Percentiles rank a stretch among this genome's conserved stretches.
Conservation (phyloP, 1,140 invertebrate species). For the Pseudomyrmex sp. region DNA sequence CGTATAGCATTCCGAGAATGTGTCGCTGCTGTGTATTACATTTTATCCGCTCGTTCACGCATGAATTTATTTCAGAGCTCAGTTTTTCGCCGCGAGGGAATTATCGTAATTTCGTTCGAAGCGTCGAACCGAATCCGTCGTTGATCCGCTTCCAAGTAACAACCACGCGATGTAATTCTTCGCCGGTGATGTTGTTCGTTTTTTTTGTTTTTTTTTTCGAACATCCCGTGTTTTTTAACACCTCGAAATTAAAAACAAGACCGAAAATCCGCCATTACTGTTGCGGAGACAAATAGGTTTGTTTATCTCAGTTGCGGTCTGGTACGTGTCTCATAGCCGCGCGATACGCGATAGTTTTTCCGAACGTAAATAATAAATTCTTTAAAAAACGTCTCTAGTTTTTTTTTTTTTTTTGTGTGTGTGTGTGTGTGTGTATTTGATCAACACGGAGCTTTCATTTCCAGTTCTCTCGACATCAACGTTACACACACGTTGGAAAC, state of each 20-base stretch:
- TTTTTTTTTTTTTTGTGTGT: not conserved
- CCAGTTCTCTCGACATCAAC: not conserved
- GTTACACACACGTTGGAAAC: slow-evolving; percentile 8
- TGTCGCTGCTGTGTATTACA: not conserved
- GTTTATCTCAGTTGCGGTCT: not conserved
- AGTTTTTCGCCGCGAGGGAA: not conserved
- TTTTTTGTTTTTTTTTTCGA: not conserved
- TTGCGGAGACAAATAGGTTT: not conserved
- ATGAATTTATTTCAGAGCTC: slow-evolving; percentile 8
- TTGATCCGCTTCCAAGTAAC: not conserved
- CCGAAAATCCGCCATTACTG: not conserved
- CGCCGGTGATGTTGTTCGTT: no score
- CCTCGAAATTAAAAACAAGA: not conserved
- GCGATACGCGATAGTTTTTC: not conserved
- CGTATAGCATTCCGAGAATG: slow-evolving; percentile 4
- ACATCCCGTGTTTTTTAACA: not conserved
- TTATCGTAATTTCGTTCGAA: not conserved
- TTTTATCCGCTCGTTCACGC: not conserved
- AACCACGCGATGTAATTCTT: not conserved
- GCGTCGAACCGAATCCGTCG: not conserved
- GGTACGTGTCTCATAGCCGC: not conserved
- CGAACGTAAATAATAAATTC: no score
- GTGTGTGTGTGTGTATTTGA: no score
- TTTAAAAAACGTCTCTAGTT: not conserved
- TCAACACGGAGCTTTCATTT: slow-evolving; percentile 10